Evolutionary conservation across 2,888 invertebrate genomes (phyloP).

Genomic region (Coleophora flavipennella): DNA sequence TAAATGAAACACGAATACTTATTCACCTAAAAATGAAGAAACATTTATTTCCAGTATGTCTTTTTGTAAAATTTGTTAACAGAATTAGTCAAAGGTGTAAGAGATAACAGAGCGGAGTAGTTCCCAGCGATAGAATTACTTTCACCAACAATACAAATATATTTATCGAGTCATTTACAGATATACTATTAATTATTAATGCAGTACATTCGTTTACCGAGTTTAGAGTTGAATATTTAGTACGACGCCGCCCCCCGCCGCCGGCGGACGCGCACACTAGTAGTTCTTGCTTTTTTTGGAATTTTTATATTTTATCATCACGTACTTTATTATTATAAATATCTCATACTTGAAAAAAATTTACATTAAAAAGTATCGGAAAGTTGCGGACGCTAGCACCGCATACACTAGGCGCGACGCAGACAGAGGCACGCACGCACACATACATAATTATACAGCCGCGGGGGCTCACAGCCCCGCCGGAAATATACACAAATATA

Average conservation of each 20-base stretch:
- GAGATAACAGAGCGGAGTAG: constrained; percentile 67
- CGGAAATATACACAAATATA: constrained; percentile 47
- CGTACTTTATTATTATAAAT: constrained; percentile 71
- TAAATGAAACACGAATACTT: constrained; percentile 72
- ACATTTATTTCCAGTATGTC: constrained; percentile 80
- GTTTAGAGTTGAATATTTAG: constrained; percentile 60
- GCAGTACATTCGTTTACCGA: constrained; percentile 67
- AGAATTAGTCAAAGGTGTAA: constrained; percentile 68
- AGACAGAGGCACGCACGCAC: constrained; percentile 34
- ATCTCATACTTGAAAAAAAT: constrained; percentile 71
- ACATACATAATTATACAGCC: constrained; percentile 20
- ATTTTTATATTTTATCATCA: constrained; percentile 61
- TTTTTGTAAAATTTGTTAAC: constrained; percentile 75
- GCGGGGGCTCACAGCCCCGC: constrained; percentile 13
- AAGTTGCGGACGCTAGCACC: constrained; percentile 43
- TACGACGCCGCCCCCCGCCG: constrained; percentile 26
- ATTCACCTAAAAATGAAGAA: constrained; percentile 82
- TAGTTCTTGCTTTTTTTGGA: constrained; percentile 51
- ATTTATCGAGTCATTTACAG: constrained; percentile 66
- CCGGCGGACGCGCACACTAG: constrained; percentile 33
- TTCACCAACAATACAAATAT: constrained; percentile 70
- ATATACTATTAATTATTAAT: constrained; percentile 65
- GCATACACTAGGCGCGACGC: constrained; percentile 29
- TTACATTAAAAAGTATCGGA: constrained; percentile 65
- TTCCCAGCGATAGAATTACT: constrained; percentile 61